Base-by-base conservation (phyloP, 2,797 vertebrate species). In the Sorex maritimensis region DNA sequence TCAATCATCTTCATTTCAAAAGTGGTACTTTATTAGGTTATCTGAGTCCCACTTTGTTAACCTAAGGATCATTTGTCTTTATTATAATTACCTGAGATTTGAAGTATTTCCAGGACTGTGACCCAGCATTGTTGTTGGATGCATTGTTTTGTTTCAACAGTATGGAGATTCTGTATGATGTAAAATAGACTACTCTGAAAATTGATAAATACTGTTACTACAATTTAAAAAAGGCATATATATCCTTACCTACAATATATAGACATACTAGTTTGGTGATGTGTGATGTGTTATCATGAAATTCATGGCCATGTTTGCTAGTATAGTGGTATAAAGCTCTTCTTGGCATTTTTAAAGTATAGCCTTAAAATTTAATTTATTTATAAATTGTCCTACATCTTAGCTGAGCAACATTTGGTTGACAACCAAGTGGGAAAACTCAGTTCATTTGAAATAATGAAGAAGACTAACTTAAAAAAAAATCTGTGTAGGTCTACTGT, bases 361-460 rank as follows among this genome's bases (percentile, higher is more conserved):
- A 55, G 6, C 87, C n/a, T 46, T 83, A 30, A 87, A 87, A 93
- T 91, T 91, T 14, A 91, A 15, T 81, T 79, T 95, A 81, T 75
- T 86, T 94, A 44, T 65, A 72, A 23, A 5, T 79, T 94, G 19
- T 17, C 23, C 75, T 74, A 86, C 7, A 58, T 85, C 89, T 6
- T 30, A 93, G 24, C 68, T 84, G 84, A 89, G 34, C 7, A 86
- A 6, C 44, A 89, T 82, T 94, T 96, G 26, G 24, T 93, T 85
- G n/a, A 38, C 24, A 94, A 89, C 30, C 71, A 90, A 52, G 0
- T 91, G 72, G n/a, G 67, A 78, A 89, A 94, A 87, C 61, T 87
- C 28, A 86, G 82, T 91, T 12, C 3, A 82, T 88, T 86, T 88
- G 24, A 94, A 93, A 92, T 87, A 91, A 91, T 92, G 11, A 6